Conservation (phyloP, 2,113 vertebrate genomes). For the Meleagris gallopavo region DNA sequence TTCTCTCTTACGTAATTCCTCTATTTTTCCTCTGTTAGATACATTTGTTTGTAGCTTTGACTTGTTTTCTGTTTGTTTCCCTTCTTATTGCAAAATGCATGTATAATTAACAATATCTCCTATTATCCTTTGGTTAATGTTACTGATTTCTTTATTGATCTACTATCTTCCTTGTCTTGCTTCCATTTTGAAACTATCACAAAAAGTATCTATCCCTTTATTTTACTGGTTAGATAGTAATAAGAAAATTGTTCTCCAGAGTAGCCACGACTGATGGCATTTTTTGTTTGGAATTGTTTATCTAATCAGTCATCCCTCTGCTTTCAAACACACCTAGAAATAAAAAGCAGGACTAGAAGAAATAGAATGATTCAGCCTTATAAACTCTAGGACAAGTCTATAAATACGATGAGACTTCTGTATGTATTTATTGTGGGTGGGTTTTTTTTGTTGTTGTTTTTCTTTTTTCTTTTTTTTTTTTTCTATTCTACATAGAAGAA, state of each 20-base stretch:
- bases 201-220: slow-evolving; percentile 3
- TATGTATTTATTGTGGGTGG: no score
- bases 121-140: not conserved
- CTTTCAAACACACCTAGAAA: slow-evolving; percentile 35
- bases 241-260: slow-evolving; percentile 32
- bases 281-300: slow-evolving; percentile 30
- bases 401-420: slow-evolving; percentile 6
- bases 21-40: not conserved
- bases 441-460: no score
- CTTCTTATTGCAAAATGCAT: not conserved
- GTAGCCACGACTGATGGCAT: slow-evolving; percentile 2
- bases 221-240: slow-evolving; percentile 39
- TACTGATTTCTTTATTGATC: slow-evolving; percentile 56
- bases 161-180: slow-evolving; percentile 5
- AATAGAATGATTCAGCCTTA: not conserved
- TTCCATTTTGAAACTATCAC: slow-evolving; percentile 34
- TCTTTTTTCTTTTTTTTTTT: not conserved
- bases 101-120: not conserved
- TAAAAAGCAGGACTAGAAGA: not conserved
- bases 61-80: not conserved
- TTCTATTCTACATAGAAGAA: not conserved
- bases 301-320: slow-evolving; percentile 25
- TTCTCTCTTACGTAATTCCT: not conserved
- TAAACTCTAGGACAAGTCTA: not conserved
- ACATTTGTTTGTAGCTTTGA: not conserved